Evolutionary conservation across 2,888 invertebrate species (phyloP).

Genomic region (Tridacna crocea): DNA sequence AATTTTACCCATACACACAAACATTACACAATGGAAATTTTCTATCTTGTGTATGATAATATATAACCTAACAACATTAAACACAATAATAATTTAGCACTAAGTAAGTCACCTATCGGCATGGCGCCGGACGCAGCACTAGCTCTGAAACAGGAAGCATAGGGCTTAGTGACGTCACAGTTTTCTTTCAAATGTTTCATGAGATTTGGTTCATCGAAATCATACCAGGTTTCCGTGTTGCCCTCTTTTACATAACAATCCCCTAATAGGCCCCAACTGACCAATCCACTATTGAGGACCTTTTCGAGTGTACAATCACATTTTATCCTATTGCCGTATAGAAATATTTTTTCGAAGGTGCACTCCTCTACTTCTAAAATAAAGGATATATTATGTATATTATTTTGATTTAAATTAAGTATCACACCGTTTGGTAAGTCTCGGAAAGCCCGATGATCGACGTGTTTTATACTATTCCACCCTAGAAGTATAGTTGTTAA

Average conservation of each 20-base stretch:
- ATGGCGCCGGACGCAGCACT: conserved; percentile 9
- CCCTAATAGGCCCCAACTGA: conserved; percentile 48
- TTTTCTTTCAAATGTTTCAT: conserved; percentile 36
- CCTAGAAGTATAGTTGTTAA: conserved; percentile 40
- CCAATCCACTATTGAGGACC: conserved; percentile 67
- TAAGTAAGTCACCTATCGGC: background rate
- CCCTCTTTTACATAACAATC: conserved; percentile 44
- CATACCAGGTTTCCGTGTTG: conserved; percentile 39
- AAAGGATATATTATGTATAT: conserved; percentile 60
- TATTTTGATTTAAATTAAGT: conserved; percentile 53
- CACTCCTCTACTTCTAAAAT: conserved; percentile 61
- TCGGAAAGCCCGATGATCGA: conserved; percentile 56
- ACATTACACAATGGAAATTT: background rate
- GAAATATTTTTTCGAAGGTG: conserved; percentile 61
- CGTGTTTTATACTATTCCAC: conserved; percentile 56
- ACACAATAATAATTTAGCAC: background rate
- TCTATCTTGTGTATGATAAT: background rate
- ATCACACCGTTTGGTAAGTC: conserved; percentile 53
- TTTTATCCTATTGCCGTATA: conserved; percentile 61
- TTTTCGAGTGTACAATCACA: conserved; percentile 67
- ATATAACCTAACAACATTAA: conserved; percentile 7
- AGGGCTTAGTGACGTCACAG: conserved; percentile 48
- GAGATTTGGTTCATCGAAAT: conserved; percentile 43
- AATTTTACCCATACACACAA: background rate
- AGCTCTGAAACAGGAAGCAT: conserved; percentile 27